Percentiles rank a stretch among this genome's conserved stretches.
These are phyloP conservation scores for Ophioderma brevispina DNA, from an alignment of 35 echinoderm and acorn worm genomes.

Conservation along the genomic window DNA sequence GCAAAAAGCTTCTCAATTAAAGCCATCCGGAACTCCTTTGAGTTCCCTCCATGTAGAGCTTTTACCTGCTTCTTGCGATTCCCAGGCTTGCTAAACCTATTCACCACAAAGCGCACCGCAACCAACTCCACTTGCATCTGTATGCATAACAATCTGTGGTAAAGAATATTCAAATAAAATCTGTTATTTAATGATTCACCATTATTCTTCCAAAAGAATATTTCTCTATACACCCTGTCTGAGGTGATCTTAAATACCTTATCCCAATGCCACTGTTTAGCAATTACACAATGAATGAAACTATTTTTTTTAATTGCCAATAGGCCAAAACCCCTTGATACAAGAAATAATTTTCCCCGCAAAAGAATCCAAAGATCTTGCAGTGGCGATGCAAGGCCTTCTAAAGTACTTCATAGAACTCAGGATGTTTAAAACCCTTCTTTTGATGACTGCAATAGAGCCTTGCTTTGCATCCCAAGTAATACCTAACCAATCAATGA, in stretches of 20 bases:
- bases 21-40: not conserved
- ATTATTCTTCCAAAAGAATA: conserved; percentile 24
- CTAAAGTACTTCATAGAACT: not conserved
- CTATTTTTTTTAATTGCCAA: conserved; percentile 9
- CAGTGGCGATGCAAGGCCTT: not conserved
- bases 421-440: not conserved
- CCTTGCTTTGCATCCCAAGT: conserved; percentile 6
- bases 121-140: not conserved
- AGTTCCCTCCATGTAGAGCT: conserved; percentile 39
- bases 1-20: not conserved
- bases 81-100: no score
- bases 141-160: not conserved
- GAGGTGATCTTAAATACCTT: not conserved
- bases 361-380: conserved; percentile 5
- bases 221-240: not conserved
- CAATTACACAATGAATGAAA: conserved; percentile 28
- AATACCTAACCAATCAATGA: conserved; percentile 28
- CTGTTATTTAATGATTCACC: not conserved
- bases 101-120: not conserved
- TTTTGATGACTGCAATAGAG: not conserved
- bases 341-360: conserved; percentile 19
- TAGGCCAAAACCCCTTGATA: not conserved
- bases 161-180: not conserved
- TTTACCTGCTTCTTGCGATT: no score
- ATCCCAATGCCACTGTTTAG: conserved; percentile 24